Base-by-base conservation (phyloP, 2,113 vertebrate genomes). In the Hyla sarda region DNA sequence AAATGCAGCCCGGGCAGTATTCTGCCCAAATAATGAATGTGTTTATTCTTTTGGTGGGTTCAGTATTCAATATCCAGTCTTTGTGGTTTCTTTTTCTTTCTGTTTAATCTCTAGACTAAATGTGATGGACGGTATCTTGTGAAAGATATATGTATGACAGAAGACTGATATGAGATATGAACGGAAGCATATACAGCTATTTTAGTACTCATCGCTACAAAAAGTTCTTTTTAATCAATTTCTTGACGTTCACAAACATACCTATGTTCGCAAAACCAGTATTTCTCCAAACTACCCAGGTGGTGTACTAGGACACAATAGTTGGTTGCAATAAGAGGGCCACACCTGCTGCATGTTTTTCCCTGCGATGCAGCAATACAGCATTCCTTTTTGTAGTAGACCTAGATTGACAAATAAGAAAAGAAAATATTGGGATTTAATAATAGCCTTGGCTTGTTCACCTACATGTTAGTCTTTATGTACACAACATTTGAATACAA, bases 321-420 rank as follows among this genome's bases (percentile, higher is more conserved):
- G 25, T 6, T 76, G 25, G n/a, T 0, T 50, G 23, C 23, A 76
- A 2, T 3, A 52, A 76, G 74, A 50, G 65, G 9, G 23, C 58
- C 78, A 65, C 78, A 81, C 78, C 78, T 81, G 54, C 16, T 37
- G 16, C 48, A 76, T 52, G 8, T 28, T n/a, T 52, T 41, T 82
- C 48, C 69, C 48, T 58, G 48, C 52, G 69, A 58, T 84, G 82
- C 16, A 32, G 69, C 37, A 17, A 60, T 75, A 54, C 82, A 32
- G 54, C 54, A 84, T 84, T 84, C 82, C 71, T 84, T 34, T 45
- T 12, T 41, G 41, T 41, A 41, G 41, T 41, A 41, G 41, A 41
- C 41, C 3, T 41, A 41, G 41, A 41, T 41, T 5, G 41, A n/a
- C 41, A 13, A 45, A 32, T 19, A 25, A 65, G 11, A 30, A 12